Conservation (phyloP, 2,797 vertebrate species). For the Coccyzus lansbergi region DNA sequence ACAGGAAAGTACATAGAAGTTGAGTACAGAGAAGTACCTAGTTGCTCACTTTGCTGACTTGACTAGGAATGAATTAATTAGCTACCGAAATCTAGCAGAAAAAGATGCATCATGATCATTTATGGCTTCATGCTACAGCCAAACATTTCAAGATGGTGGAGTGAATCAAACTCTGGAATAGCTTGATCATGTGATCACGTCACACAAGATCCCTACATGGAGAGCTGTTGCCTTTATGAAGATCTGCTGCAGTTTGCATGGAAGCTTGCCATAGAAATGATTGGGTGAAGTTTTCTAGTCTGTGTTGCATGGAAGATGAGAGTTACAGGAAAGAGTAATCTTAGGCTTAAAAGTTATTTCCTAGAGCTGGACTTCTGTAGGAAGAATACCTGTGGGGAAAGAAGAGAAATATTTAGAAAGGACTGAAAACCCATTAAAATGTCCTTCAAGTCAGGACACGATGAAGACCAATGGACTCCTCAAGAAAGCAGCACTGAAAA, state of each 20-base stretch:
- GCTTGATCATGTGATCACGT: neutral
- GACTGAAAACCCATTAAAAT: neutral
- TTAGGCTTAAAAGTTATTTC: neutral
- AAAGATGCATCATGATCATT: neutral
- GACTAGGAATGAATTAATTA: neutral
- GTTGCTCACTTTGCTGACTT: neutral
- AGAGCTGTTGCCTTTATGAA: neutral
- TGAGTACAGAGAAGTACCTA: neutral
- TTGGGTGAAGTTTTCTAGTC: neutral
- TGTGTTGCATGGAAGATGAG: neutral
- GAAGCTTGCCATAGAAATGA: neutral
- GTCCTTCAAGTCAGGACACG: neutral
- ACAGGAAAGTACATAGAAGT: neutral
- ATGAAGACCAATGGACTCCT: neutral
- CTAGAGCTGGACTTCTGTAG: neutral
- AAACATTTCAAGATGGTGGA: neutral
- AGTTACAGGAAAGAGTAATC: neutral
- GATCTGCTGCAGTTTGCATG: neutral
- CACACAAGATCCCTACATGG: neutral
- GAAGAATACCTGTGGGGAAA: neutral
- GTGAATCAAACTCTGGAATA: neutral
- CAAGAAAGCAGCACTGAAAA: neutral
- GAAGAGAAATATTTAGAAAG: neutral
- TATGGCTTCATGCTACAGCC: neutral
- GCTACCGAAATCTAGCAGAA: neutral